Evolutionary conservation across 2,888 invertebrate genomes (phyloP).

Genomic region (Acrobasis repandana): DNA sequence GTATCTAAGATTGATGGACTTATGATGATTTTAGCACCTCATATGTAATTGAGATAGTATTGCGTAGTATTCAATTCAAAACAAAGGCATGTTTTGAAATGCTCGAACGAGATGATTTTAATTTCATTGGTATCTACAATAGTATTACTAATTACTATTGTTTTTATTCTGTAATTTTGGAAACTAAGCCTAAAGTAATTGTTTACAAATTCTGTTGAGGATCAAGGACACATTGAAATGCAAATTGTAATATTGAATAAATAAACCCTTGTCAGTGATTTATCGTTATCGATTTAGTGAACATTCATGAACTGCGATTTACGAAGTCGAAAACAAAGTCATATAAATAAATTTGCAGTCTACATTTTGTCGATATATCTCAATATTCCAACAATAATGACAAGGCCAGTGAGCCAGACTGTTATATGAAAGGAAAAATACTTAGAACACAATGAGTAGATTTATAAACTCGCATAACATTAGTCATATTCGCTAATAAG

Average conservation of each 20-base stretch:
- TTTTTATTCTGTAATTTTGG: not conserved
- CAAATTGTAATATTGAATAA: too few relatives aligned
- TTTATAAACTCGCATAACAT: slow-evolving; percentile 21
- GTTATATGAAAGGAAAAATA: slow-evolving; percentile 24
- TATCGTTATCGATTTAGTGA: too few relatives aligned
- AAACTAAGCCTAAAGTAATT: too few relatives aligned
- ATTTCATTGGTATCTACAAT: not conserved
- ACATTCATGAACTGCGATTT: too few relatives aligned
- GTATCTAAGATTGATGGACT: slow-evolving; percentile 14
- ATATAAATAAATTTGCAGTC: slow-evolving; percentile 8
- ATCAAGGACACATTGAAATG: too few relatives aligned
- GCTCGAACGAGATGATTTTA: not conserved
- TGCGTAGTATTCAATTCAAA: not conserved
- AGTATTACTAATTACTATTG: not conserved
- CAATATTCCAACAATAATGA: slow-evolving; percentile 13
- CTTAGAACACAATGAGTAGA: slow-evolving; percentile 1
- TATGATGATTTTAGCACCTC: slow-evolving; percentile 12
- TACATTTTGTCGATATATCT: not conserved
- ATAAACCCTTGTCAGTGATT: too few relatives aligned
- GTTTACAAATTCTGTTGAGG: too few relatives aligned
- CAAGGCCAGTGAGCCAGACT: slow-evolving; percentile 8
- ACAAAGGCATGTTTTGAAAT: not conserved
- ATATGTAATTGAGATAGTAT: slow-evolving; percentile 10
- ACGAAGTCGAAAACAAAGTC: not conserved
- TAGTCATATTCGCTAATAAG: slow-evolving; percentile 36